A percentile compares a stretch with the other conserved stretches of the same genome.
Evolutionary conservation across 2,888 invertebrate genomes (phyloP).

Genomic region (Eupeodes luniger): DNA sequence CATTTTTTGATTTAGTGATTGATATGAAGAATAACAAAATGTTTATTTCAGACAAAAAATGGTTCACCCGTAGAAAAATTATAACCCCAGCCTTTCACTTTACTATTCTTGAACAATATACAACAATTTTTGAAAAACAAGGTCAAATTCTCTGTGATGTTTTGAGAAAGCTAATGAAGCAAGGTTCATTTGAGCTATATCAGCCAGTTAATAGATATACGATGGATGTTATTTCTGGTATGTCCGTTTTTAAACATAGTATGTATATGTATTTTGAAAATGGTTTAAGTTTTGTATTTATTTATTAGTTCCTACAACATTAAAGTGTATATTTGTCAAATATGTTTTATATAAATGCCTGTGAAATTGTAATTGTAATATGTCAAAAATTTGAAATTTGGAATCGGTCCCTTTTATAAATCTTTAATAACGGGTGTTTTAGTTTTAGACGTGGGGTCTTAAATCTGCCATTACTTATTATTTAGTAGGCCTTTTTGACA

Average conservation of each 20-base stretch:
- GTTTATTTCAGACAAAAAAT: constrained; percentile 83
- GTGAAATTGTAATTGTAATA: no score
- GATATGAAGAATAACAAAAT: constrained; percentile 10
- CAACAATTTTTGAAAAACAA: constrained; percentile 88
- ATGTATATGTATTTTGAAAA: no score
- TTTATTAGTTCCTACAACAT: no score
- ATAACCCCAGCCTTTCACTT: constrained; percentile 92
- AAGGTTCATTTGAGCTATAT: constrained; percentile 85
- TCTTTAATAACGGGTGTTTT: no score
- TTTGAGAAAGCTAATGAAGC: constrained; percentile 81
- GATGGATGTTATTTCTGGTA: constrained; percentile 83
- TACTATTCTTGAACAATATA: constrained; percentile 89
- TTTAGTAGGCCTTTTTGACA: no score
- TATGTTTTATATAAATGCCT: no score
- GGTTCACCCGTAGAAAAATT: constrained; percentile 88
- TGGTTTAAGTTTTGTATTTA: no score
- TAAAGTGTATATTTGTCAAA: no score
- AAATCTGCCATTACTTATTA: no score
- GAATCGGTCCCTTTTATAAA: no score
- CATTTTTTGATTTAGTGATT: constrained; percentile 62
- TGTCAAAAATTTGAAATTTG: no score
- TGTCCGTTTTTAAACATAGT: constrained; percentile 61
- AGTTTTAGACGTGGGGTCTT: no score
- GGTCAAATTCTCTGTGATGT: constrained; percentile 84
- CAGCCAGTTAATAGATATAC: constrained; percentile 84